Percentiles rank a stretch among this genome's conserved stretches.
Evolutionary conservation across 1,140 invertebrate species (phyloP).

Genomic region (Helicoverpa zea): DNA sequence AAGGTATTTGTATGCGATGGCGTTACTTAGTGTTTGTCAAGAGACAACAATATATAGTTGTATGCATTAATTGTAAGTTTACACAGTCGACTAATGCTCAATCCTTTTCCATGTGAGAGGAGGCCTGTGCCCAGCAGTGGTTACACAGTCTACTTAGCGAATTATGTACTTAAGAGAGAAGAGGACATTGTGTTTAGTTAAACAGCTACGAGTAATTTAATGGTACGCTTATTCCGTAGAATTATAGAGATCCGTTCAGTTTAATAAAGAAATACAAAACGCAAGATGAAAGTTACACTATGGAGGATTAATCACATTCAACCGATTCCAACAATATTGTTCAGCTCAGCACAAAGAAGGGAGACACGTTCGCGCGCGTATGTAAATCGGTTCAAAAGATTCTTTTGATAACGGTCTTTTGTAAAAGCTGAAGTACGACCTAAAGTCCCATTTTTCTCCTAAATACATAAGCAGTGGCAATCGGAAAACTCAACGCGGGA

Average conservation of each 20-base stretch:
- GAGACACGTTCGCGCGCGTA: slow-evolving; percentile 41
- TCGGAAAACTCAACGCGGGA: slow-evolving; percentile 69
- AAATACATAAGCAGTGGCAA: slow-evolving; percentile 78
- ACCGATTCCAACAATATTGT: slow-evolving; percentile 45
- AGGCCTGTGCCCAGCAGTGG: too few relatives aligned
- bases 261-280: slow-evolving; percentile 5
- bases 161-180: background rate
- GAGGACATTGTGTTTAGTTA: too few relatives aligned
- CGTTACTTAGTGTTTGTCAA: background rate
- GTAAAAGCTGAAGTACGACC: slow-evolving; percentile 62
- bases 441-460: slow-evolving; percentile 67
- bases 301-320: slow-evolving; percentile 11
- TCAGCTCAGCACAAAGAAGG: slow-evolving; percentile 34
- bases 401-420: slow-evolving; percentile 64
- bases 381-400: slow-evolving; percentile 61
- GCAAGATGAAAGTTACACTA: slow-evolving; percentile 4
- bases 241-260: background rate
- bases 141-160: background rate
- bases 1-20: background rate
- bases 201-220: too few relatives aligned
- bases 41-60: background rate
- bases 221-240: background rate
- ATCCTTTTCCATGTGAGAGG: too few relatives aligned
- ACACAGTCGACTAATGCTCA: background rate
- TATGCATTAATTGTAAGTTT: background rate